These are phyloP conservation scores for Atrichornis clamosus DNA, from an alignment of 2,113 vertebrate genomes.

Conservation along the genomic window DNA sequence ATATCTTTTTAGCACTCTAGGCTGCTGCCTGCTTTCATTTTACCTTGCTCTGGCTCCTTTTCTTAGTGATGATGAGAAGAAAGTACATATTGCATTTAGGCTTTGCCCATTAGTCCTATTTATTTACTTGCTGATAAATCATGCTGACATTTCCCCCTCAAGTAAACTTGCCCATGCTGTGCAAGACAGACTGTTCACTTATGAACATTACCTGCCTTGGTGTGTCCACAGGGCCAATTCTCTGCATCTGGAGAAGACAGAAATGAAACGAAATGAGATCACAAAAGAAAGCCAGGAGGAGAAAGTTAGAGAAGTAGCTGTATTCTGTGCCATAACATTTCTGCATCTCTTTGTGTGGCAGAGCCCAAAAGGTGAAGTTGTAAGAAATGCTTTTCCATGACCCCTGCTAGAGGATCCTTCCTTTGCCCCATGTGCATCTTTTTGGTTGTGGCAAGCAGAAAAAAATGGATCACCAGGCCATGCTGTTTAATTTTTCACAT, in stretches of 20 bases:
- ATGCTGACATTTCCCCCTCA: not conserved
- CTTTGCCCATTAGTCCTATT: not conserved
- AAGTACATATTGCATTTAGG: not conserved
- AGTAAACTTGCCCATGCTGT: not conserved
- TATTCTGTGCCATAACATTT: not conserved
- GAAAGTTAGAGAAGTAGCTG: not conserved
- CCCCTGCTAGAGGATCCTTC: not conserved
- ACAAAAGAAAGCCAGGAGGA: not conserved
- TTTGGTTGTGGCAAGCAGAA: not conserved
- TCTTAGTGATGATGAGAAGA: not conserved
- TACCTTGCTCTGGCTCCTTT: not conserved
- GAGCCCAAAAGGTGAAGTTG: not conserved
- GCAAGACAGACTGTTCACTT: not conserved
- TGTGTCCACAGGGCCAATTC: not conserved
- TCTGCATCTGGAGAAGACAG: not conserved
- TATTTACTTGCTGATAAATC: not conserved
- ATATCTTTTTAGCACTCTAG: not conserved
- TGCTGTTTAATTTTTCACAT: not conserved
- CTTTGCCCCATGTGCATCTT: not conserved
- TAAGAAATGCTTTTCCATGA: not conserved
- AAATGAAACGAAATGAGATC: not conserved
- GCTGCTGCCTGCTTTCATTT: not conserved
- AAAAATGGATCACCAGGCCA: not conserved
- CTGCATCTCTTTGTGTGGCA: not conserved
- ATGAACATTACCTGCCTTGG: not conserved